Evolutionary conservation across 1,140 invertebrate species (phyloP).

Genomic region (Oedothorax gibbosus): DNA sequence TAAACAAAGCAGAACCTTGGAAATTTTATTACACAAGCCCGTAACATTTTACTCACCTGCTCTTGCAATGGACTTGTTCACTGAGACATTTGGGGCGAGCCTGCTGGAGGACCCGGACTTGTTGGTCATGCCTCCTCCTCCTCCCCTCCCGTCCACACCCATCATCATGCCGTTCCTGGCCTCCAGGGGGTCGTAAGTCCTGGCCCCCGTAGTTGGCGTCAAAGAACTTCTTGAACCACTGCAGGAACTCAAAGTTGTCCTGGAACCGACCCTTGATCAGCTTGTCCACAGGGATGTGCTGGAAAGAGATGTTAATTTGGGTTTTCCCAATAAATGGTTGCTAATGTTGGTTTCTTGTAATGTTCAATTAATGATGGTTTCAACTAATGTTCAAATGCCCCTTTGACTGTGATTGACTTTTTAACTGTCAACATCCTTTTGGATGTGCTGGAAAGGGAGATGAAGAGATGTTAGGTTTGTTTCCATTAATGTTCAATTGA

Average conservation of each 20-base stretch:
- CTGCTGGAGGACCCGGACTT: conserved; percentile 47
- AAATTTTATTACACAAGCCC: background rate
- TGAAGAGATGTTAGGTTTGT: too few relatives aligned
- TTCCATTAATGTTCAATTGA: too few relatives aligned
- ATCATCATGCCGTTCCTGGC: conserved; percentile 82
- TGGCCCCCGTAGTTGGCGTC: conserved; percentile 98
- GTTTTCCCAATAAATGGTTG: background rate
- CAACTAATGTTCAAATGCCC: too few relatives aligned
- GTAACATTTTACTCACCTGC: conserved; percentile 31
- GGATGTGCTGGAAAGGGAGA: too few relatives aligned
- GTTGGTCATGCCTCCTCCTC: conserved; percentile 21
- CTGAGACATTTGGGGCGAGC: conserved; percentile 20
- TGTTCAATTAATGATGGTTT: too few relatives aligned
- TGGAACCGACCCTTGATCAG: conserved; percentile 70
- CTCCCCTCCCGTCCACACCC: conserved; percentile 70
- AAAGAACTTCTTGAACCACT: conserved; percentile 99
- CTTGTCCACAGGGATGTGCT: conserved; percentile 65
- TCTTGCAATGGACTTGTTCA: conserved; percentile 49
- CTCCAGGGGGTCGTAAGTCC: conserved; percentile 91
- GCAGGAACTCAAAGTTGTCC: conserved; percentile 99
- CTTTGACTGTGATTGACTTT: too few relatives aligned
- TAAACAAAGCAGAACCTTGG: too few relatives aligned
- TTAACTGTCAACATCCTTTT: too few relatives aligned
- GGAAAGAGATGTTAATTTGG: background rate
- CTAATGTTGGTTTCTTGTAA: too few relatives aligned